Percentiles rank a stretch among this genome's conserved stretches.
Conservation (phyloP, 2,113 vertebrate genomes). For the Pomatorhinus ruficollis region DNA sequence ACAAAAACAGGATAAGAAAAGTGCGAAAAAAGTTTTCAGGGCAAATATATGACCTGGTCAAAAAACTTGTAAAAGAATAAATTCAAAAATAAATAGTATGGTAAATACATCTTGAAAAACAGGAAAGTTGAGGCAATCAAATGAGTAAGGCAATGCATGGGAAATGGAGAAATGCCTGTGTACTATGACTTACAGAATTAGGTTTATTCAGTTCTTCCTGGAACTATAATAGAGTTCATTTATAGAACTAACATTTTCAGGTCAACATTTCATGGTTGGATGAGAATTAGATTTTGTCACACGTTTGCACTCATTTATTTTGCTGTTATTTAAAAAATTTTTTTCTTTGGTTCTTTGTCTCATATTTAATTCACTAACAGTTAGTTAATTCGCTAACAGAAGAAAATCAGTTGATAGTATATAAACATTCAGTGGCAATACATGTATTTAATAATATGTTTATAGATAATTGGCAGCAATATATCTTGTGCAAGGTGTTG, state of each 20-base stretch:
- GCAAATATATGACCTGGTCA: neutral
- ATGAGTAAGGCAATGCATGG: neutral
- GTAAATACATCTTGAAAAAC: neutral
- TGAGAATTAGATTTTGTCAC: neutral
- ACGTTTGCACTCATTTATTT: neutral
- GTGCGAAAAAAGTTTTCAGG: accelerated
- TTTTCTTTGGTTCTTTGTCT: neutral
- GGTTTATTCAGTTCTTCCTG: neutral
- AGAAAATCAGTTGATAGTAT: neutral
- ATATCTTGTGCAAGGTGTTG: neutral
- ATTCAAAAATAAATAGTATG: neutral
- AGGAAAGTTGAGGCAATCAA: neutral
- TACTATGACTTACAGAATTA: neutral
- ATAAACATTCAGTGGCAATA: neutral
- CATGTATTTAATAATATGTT: neutral
- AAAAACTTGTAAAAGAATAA: neutral
- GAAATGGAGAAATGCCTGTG: neutral
- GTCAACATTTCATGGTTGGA: neutral
- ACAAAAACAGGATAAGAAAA: neutral
- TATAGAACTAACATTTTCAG: neutral
- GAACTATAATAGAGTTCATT: neutral
- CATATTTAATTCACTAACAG: neutral
- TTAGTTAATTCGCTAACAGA: neutral
- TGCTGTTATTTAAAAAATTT: neutral
- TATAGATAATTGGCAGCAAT: neutral